Base-by-base conservation (phyloP, 2,113 vertebrate species). In the Okapia johnstoni region DNA sequence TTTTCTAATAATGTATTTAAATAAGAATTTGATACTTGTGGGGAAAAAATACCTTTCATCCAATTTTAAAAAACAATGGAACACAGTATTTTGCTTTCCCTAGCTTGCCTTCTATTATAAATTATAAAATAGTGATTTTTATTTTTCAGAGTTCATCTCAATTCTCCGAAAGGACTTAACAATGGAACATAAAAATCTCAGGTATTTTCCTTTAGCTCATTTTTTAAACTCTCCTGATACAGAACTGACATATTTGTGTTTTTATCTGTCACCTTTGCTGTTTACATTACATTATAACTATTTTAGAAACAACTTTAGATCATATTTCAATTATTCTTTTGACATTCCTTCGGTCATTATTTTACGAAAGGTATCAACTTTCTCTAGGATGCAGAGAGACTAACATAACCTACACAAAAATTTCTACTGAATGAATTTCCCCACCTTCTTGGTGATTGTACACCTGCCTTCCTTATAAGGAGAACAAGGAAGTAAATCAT, bases 401-500 rank as follows among this genome's bases (percentile, higher is more conserved):
- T 92, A 93, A 61, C 83, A 98, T 93, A 96, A 83, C 3, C 97
- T 95, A 97, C 93, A 97, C 70, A 98, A 95, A 98, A 98, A 95
- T 97, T 98, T 98, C 98, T 98, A 97, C 98, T 99, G 98, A 98
- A 98, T 97, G 98, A 98, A 97, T 98, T 98, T 98, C 98, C 97
- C 98, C 98, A 98, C 97, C 98, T 98, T 98, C 98, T 98, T 98
- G 97, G 96, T 98, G 96, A 96, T 88, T 58, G 93, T 97, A 99
- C 99, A 99, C 99, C 99, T 99, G 99, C 97, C 60, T 98, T 98
- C 98, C 99, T 99, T 99, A 99, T 99, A 99, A 99, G 99, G 99
- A 97, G 98, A 99, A 99, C 98, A 99, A 99, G 99, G 99, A 99
- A 99, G 99, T 99, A 97, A 98, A 98, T 97, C 98, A 98, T 92